Percentiles rank a stretch among this genome's conserved stretches.
phyloP scores from a whole-genome alignment of 2,113 vertebrate species.

The Morone saxatilis region DNA sequence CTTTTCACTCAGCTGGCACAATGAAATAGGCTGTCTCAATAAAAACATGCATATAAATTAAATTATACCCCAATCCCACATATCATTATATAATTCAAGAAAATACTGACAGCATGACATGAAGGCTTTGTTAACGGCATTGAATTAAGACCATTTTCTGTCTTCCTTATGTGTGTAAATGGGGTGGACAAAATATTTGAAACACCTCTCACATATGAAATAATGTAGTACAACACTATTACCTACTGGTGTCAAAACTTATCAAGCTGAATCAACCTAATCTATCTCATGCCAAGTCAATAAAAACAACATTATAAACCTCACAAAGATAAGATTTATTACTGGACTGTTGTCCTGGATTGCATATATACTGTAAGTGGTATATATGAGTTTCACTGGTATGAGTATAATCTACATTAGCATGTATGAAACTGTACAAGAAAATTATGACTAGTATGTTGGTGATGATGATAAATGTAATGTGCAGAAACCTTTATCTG shows the following conservation, averaged over 20 bases:
- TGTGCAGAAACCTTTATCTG: background rate
- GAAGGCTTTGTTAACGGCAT: background rate
- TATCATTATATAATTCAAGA: background rate
- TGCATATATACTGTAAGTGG: background rate
- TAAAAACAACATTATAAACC: slow-evolving; percentile 2
- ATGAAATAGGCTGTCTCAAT: too few relatives aligned
- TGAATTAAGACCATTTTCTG: too few relatives aligned
- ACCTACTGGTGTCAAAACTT: background rate
- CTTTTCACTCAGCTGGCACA: too few relatives aligned
- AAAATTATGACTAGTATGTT: too few relatives aligned
- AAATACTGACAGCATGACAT: background rate
- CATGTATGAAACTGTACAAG: too few relatives aligned
- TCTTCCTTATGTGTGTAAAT: slow-evolving; percentile 6
- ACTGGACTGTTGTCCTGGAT: background rate
- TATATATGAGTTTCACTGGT: too few relatives aligned
- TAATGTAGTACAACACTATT: background rate
- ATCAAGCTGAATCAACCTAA: background rate
- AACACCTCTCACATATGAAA: background rate
- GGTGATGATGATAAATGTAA: background rate
- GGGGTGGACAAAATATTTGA: background rate
- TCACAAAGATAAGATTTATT: slow-evolving; percentile 31
- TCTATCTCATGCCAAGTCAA: background rate
- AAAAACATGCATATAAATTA: background rate
- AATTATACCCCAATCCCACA: background rate
- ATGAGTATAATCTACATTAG: too few relatives aligned